Percentiles rank a stretch among this genome's conserved stretches.
Conservation (phyloP, 92 coral and sea anemone species). For the Bergia sp. region DNA sequence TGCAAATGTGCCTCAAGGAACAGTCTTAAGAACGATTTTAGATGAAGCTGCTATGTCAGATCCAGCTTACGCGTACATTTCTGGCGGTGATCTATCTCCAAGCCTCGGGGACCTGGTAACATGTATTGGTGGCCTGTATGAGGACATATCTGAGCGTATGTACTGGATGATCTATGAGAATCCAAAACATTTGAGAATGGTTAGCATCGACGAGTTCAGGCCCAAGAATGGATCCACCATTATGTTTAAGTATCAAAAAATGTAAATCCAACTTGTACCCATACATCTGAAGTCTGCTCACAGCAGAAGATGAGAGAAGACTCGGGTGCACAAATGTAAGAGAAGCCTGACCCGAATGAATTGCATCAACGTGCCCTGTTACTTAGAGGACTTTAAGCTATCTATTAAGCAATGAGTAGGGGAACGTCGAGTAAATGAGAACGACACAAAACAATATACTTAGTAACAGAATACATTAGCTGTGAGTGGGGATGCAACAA, state of each 20-base stretch:
- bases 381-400: too few species aligned
- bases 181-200: constrained; percentile 26
- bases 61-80: constrained; percentile 22
- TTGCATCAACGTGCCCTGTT: neutral
- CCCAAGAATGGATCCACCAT: constrained; percentile 29
- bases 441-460: too few species aligned
- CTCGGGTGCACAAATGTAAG: neutral
- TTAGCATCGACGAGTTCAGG: constrained; percentile 19
- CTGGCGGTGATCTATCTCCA: constrained; percentile 1
- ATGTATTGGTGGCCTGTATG: constrained; percentile 11
- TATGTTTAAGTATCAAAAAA: constrained; percentile 25
- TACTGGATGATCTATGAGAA: constrained; percentile 42
- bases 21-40: constrained; percentile 26
- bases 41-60: constrained; percentile 28
- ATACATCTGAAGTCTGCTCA: neutral
- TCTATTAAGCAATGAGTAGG: too few species aligned
- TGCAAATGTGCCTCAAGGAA: constrained; percentile 24
- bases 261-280: neutral
- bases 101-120: constrained; percentile 22
- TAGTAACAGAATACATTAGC: too few species aligned
- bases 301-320: neutral
- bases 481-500: too few species aligned
- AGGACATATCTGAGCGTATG: constrained; percentile 30
- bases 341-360: neutral
- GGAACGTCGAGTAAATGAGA: too few species aligned